Evolutionary conservation across 2,888 invertebrate genomes (phyloP), one percentile per base, ranked within the genome.

Genomic region (Habroteleia sp.): DNA sequence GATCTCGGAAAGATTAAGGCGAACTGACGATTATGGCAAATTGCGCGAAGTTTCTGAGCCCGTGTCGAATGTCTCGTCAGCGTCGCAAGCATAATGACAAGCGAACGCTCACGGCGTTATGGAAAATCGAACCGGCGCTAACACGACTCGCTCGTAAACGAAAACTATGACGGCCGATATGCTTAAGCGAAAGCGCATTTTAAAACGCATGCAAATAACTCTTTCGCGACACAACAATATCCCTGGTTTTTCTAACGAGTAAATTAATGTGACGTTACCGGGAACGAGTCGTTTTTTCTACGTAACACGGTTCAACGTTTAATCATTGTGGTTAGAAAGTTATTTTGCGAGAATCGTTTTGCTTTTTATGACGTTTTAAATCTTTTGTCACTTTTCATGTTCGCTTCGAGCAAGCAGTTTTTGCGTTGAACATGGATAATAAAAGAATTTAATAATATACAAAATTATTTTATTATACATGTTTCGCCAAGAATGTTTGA

Each of bases 41-140:
- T 37, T 60, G 42, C 69, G 25, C 39, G 13, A n/a, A 60, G 60
- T 58, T 50, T 39, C 41, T 50, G 31, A 58, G 48, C 58, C 58
- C 58, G 44, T 69, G 58, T 69, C 68, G 58, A 58, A 58, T 68
- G 48, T 58, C 60, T 50, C 48, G 44, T n/a, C n/a, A n/a, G n/a
- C n/a, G n/a, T 50, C 23, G 37, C 8, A 13, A 4, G 44, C 33
- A 69, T 50, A 69, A 69, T 60, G 58, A 60, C 31, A 8, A 27
- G 56, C 66, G 54, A 33, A 50, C 72, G 33, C 41, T 63, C 52
- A 10, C 14, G 33, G 41, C 63, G 71, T 63, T 74, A 69, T 54
- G 46, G 66, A 66, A 60, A 52, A 69, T 60, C 50, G 39, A 58
- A 62, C 58, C 58, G 37, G 14, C 35, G 25, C 33, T 65, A 65